Evolutionary conservation across 1,140 invertebrate genomes (phyloP), one percentile per base, ranked within the genome.

Genomic region (Prorops nasuta): DNA sequence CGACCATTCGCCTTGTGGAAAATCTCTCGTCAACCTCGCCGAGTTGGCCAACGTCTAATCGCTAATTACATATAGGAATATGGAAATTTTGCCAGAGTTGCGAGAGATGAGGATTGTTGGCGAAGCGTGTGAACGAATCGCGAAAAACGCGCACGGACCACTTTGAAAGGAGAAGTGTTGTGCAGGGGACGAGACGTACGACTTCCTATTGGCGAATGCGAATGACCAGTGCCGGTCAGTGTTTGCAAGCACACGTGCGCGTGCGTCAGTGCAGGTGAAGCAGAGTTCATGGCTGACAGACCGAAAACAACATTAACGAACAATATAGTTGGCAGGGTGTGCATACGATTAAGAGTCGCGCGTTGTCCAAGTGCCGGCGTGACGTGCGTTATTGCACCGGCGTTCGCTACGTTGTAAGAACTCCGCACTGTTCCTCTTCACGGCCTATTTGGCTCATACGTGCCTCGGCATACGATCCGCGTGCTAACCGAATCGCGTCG

Each of bases 301-400:
- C n/a, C n/a, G n/a, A n/a, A n/a, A n/a, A n/a, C n/a, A n/a, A n/a
- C n/a, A n/a, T 49, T 50, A 45, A 42, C 47, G 58, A 66, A 71
- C 69, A 74, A 74, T 72, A 63, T n/a, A n/a, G n/a, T n/a, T 71
- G 44, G 59, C 55, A 37, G 57, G 54, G 49, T 57, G 62, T 67
- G 67, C 66, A 65, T 71, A 71, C 58, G 64, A 74, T 71, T 67
- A 72, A 56, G 58, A 61, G 58, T n/a, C n/a, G 60, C 60, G 42
- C 56, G 60, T 64, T 64, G 55, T 64, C 61, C 60, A 52, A 53
- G 53, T 62, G 57, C 54, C 60, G 51, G 62, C 44, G 52, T 57
- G 53, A 62, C 35, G 52, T 61, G 39, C 55, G 53, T 63, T 70
- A 64, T 70, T 67, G 62, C 64, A 58, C 56, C 58, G 64, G 40